Percentiles rank a stretch among this genome's conserved stretches.
phyloP scores from a whole-genome alignment of 2,113 vertebrate genomes.

The Monarcha castaneiventris region DNA sequence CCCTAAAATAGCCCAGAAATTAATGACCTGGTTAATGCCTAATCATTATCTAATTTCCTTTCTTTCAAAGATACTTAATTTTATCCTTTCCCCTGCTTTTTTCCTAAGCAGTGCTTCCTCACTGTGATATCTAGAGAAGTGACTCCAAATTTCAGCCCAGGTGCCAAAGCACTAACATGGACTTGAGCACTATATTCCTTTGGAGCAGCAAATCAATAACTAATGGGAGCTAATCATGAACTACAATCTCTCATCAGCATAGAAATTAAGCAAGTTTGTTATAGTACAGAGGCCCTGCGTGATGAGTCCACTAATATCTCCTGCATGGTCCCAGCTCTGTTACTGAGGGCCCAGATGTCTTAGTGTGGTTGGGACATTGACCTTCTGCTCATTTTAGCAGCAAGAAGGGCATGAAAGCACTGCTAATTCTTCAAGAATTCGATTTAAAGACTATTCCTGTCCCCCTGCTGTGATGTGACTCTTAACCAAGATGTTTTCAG shows the following conservation, averaged over 20 bases:
- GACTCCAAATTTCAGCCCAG: background rate
- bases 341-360: background rate
- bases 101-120: background rate
- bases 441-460: background rate
- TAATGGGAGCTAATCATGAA: background rate
- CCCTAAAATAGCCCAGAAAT: slow-evolving; percentile 35
- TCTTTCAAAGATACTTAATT: background rate
- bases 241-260: background rate
- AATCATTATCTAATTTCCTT: background rate
- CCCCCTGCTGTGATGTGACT: background rate
- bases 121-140: background rate
- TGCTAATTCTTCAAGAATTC: background rate
- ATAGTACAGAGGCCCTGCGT: background rate
- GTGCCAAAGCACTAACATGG: background rate
- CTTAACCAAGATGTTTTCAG: background rate
- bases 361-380: background rate
- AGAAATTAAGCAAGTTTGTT: background rate
- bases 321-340: background rate
- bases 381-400: background rate
- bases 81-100: background rate
- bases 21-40: slow-evolving; percentile 22
- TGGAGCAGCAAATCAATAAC: background rate
- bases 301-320: background rate
- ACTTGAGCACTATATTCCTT: rapidly evolving
- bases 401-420: background rate